Percentiles rank a stretch among this genome's conserved stretches.
Evolutionary conservation across 2,113 vertebrate genomes (phyloP).

Genomic region (Philantomba maxwellii): DNA sequence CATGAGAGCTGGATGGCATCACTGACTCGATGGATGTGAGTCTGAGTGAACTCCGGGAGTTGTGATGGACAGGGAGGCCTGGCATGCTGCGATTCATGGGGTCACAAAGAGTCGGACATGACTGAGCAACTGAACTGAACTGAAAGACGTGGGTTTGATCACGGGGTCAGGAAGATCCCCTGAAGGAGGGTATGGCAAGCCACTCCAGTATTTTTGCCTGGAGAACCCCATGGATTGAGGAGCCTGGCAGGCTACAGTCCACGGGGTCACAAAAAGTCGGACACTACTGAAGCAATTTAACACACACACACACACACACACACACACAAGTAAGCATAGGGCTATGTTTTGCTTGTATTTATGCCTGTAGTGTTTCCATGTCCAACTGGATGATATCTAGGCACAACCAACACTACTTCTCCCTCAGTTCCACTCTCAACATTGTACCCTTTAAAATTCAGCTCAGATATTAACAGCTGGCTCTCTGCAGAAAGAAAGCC

Average conservation of each 20-base stretch:
- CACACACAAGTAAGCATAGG: neutral
- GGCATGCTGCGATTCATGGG: too few relatives aligned
- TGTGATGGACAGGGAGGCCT: too few relatives aligned
- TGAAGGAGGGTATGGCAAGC: neutral
- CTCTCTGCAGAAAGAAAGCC: neutral
- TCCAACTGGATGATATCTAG: neutral
- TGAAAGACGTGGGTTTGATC: neutral
- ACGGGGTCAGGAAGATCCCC: neutral
- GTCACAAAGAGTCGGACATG: too few relatives aligned
- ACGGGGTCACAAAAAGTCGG: fast-evolving
- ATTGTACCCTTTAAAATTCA: neutral
- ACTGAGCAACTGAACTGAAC: too few relatives aligned
- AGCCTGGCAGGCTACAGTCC: neutral
- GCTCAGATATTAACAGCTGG: neutral
- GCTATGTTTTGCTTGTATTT: neutral
- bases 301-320: neutral
- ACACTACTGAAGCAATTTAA: neutral
- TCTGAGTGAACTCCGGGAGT: too few relatives aligned
- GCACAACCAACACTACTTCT: neutral
- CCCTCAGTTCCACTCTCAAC: neutral
- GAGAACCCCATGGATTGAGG: neutral
- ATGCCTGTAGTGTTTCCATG: neutral
- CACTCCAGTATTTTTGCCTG: neutral
- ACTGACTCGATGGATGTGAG: too few relatives aligned
- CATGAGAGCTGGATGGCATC: neutral